These are phyloP conservation scores for Zaprionus kolodkinae DNA, from an alignment of 1,140 invertebrate species.

Conservation along the genomic window DNA sequence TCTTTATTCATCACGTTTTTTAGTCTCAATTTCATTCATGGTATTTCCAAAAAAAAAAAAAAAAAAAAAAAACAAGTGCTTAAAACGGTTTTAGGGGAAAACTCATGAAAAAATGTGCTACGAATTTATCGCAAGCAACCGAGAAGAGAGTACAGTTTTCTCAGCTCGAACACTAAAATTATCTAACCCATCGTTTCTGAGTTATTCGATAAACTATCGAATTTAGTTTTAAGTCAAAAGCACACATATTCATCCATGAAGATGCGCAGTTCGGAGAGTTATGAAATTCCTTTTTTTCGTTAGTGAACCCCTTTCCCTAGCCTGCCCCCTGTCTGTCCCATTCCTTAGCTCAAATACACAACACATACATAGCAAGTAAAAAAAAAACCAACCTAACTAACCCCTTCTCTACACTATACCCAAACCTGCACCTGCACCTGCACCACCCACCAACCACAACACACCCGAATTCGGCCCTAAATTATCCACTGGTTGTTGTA, in stretches of 20 bases:
- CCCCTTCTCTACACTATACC: conserved; percentile 31
- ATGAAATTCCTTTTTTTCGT: background rate
- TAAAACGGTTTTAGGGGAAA: background rate
- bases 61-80: background rate
- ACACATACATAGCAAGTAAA: background rate
- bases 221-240: background rate
- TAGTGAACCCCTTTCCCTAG: background rate
- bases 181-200: background rate
- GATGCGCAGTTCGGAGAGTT: background rate
- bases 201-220: conserved; percentile 1
- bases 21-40: conserved; percentile 2
- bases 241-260: background rate
- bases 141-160: background rate
- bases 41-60: background rate
- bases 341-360: background rate
- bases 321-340: background rate
- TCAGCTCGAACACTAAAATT: conserved; percentile 4
- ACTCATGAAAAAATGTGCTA: background rate
- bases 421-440: conserved; percentile 8
- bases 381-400: conserved; percentile 19
- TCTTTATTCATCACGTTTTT: background rate
- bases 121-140: background rate
- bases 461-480: conserved; percentile 32
- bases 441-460: conserved; percentile 8
- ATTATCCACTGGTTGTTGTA: conserved; percentile 84